These are phyloP conservation scores for Protobothrops mucrosquamatus DNA, from an alignment of 2,113 vertebrate species.

Conservation along the genomic window DNA sequence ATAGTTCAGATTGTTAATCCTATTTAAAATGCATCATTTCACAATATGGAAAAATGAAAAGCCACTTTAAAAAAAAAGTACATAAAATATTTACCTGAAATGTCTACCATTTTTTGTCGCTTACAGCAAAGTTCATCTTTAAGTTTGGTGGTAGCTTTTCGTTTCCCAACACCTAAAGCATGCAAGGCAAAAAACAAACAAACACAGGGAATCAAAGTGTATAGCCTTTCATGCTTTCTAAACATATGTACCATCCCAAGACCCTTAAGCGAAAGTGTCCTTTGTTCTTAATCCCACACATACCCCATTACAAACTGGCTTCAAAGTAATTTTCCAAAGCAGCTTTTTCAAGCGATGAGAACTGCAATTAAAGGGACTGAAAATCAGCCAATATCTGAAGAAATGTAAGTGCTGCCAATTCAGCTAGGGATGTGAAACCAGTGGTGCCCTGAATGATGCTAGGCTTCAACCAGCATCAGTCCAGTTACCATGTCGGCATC, in stretches of 20 bases:
- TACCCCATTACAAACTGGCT: neutral
- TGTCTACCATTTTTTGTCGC: conserved; percentile 52
- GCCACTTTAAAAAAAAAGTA: accelerated
- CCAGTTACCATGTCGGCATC: neutral
- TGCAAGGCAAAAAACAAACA: neutral
- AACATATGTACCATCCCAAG: neutral
- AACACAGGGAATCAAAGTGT: neutral
- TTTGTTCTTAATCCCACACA: neutral
- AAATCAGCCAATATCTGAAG: neutral
- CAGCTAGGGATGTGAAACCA: neutral
- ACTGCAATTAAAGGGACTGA: neutral
- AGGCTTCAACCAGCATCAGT: neutral
- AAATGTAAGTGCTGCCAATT: neutral
- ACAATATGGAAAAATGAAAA: neutral
- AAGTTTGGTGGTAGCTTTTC: conserved; percentile 59
- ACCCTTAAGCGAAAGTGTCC: neutral
- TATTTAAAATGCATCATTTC: neutral
- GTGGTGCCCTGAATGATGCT: neutral
- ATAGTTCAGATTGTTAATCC: neutral
- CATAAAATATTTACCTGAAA: conserved; percentile 63
- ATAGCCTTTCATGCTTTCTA: neutral
- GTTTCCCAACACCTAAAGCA: conserved; percentile 48
- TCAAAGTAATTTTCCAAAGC: neutral
- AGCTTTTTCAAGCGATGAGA: neutral
- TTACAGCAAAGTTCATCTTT: conserved; percentile 67